Conservation (phyloP, 2,888 invertebrate species). For the Pedicia rivosa region DNA sequence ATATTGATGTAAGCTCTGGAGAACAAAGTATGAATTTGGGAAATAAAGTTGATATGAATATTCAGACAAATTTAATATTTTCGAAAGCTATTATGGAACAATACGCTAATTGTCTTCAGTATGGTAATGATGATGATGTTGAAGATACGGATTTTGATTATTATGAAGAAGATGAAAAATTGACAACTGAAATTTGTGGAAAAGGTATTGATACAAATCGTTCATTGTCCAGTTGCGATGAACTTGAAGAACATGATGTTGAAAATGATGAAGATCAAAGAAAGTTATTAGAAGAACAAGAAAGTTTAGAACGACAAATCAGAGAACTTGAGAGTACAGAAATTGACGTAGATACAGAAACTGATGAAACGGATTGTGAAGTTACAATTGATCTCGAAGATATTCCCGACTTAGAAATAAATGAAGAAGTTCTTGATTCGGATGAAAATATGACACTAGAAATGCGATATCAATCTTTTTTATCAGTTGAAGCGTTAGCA, state of each 20-base stretch:
- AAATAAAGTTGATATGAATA: conserved; percentile 28
- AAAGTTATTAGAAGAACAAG: conserved; percentile 61
- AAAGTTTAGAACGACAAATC: conserved; percentile 56
- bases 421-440: conserved; percentile 4
- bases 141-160: conserved; percentile 25
- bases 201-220: conserved; percentile 10
- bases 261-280: conserved; percentile 56
- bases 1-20: not conserved
- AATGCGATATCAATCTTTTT: conserved; percentile 49
- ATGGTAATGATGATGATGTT: not conserved
- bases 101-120: conserved; percentile 13
- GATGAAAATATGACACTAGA: conserved; percentile 39
- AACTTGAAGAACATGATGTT: conserved; percentile 35
- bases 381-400: conserved; percentile 22
- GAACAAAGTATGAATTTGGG: not conserved
- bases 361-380: conserved; percentile 48
- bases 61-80: conserved; percentile 29
- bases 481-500: conserved; percentile 61
- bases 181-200: not conserved
- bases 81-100: conserved; percentile 30
- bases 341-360: conserved; percentile 65
- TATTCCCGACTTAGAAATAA: not conserved
- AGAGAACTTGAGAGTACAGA: conserved; percentile 53
- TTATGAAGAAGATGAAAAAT: conserved; percentile 37
- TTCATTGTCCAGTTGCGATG: conserved; percentile 31